Base-by-base conservation (phyloP, 2,797 vertebrate genomes). In the Etheostoma nigrum region DNA sequence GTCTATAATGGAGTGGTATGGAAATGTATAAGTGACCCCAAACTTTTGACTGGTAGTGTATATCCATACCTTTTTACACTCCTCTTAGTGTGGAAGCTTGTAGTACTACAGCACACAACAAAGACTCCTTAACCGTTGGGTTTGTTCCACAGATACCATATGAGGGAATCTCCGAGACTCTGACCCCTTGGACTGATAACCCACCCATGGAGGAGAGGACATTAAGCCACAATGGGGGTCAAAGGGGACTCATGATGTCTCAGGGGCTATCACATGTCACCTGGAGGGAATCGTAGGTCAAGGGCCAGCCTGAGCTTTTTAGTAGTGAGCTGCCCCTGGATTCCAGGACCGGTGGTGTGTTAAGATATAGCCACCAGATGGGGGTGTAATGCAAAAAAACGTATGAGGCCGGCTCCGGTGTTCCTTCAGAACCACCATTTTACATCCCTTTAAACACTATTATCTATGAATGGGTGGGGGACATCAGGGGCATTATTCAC, bases 281-380 rank as follows among this genome's bases (percentile, higher is more conserved):
- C 42, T 25, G 16, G 0, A 71, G 67, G 67, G 82, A 30, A 69
- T 67, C 48, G 25, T 0, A 33, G 53, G 49, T 74, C 68, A 80
- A 47, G 8, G 63, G 44, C 2, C 49, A 47, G 30, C 3, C 30
- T 65, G 57, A 21, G 19, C 19, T 65, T 61, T 69, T 57, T 7
- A 33, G 1, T 13, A 8, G 18, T 40, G 23, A 42, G 6, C 27
- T 47, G 16, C 7, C 0, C 1, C 6, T 74, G 44, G 58, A 44
- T 15, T 51, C 5, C 2, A 40, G 27, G 10, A 36, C 40, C 5
- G 3, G 12, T 57, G 36, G 5, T 23, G 27, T 45, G 59, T 21
- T 16, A 10, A 1, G 4, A 12, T 27, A 13, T 4, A 15, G 2
- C 73, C 89, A 83, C 77, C 63, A 82, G 89, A 59, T 36, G 79